Evolutionary conservation across 2,113 vertebrate species (phyloP).

Genomic region (Ctenodactylus gundi): DNA sequence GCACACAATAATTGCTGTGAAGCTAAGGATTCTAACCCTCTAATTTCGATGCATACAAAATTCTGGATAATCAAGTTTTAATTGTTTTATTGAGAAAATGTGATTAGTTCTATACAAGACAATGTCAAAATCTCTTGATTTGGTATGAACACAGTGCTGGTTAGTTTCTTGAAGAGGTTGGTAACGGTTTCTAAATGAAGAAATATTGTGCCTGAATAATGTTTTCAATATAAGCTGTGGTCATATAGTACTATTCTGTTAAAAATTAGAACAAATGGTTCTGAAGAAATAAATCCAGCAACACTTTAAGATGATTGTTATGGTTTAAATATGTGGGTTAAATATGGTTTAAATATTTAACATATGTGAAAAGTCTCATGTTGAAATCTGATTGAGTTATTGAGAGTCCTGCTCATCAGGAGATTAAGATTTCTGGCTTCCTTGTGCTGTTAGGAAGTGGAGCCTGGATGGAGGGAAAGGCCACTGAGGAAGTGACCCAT

Average conservation of each 20-base stretch:
- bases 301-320: not conserved
- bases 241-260: not conserved
- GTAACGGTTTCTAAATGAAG: constrained; percentile 30
- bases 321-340: too few species aligned
- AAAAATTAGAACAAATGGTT: not conserved
- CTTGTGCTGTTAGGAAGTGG: too few species aligned
- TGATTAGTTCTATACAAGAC: not conserved
- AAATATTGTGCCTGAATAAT: constrained; percentile 2
- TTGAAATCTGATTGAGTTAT: too few species aligned
- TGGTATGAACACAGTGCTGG: not conserved
- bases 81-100: not conserved
- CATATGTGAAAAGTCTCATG: too few species aligned
- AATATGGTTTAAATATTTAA: too few species aligned
- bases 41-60: constrained; percentile 34
- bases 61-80: constrained; percentile 42
- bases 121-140: constrained; percentile 4
- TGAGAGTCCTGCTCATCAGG: too few species aligned
- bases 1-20: not conserved
- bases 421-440: too few species aligned
- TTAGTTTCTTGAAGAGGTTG: not conserved
- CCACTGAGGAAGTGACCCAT: too few species aligned
- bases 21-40: not conserved
- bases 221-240: not conserved
- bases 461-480: too few species aligned
- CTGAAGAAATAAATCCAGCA: not conserved